Evolutionary conservation across 2,797 vertebrate genomes (phyloP).

Genomic region (Xenentodon cancila): DNA sequence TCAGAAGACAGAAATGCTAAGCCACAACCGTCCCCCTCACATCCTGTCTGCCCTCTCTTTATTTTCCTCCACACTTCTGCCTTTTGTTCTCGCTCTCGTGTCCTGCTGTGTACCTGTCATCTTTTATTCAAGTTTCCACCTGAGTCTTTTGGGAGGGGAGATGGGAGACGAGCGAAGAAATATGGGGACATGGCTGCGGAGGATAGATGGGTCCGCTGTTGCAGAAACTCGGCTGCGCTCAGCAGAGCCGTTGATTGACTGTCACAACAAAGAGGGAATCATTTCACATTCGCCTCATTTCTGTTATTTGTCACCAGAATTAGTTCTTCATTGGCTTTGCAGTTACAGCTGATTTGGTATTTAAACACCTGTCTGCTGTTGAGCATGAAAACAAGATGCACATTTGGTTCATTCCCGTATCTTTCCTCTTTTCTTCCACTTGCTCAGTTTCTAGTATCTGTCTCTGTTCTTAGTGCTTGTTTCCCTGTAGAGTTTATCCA

Average conservation of each 20-base stretch:
- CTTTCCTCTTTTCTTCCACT: constrained; percentile 14
- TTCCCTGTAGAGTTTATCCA: constrained; percentile 54
- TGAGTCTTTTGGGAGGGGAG: constrained; percentile 35
- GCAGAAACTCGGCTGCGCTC: constrained; percentile 27
- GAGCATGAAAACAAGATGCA: constrained; percentile 23
- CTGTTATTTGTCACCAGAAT: constrained; percentile 15
- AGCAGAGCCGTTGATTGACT: constrained; percentile 12
- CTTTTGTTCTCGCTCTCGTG: constrained; percentile 38
- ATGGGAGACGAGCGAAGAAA: constrained; percentile 17
- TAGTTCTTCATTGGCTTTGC: constrained; percentile 5
- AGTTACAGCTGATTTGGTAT: constrained; percentile 5
- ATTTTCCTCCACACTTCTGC: constrained; percentile 20
- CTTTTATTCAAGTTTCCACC: constrained; percentile 38
- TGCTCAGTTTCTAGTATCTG: constrained; percentile 36
- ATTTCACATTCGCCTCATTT: constrained; percentile 12
- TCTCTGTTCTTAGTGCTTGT: constrained; percentile 44
- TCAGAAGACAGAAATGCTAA: constrained; percentile 8
- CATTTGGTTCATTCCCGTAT: constrained; percentile 18
- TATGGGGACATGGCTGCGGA: constrained; percentile 17
- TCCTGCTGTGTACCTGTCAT: constrained; percentile 52
- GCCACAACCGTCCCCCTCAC: constrained; percentile 2
- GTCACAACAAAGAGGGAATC: background rate
- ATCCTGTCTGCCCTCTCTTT: constrained; percentile 12
- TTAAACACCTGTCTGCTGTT: constrained; percentile 19
- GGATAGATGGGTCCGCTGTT: constrained; percentile 29